A percentile compares a stretch with the other conserved stretches of the same genome.
Conservation (phyloP, 1,140 invertebrate genomes). For the Drepana arcuata region DNA sequence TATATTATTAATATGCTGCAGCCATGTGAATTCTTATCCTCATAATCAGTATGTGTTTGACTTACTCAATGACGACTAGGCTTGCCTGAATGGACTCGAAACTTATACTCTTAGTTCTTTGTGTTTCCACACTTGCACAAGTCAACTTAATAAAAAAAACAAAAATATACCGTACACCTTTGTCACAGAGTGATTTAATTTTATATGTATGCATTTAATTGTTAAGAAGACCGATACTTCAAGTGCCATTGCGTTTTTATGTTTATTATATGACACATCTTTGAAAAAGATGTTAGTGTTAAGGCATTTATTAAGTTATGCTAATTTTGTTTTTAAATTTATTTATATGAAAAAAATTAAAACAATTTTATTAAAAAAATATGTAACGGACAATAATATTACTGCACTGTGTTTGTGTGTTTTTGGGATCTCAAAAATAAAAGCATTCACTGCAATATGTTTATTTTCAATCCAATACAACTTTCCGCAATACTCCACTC, state of each 20-base stretch:
- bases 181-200: conserved; percentile 32
- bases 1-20: too few species aligned
- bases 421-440: conserved; percentile 70
- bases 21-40: too few species aligned
- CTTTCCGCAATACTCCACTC: too few species aligned
- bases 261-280: conserved; percentile 15
- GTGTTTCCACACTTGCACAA: conserved; percentile 32
- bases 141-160: conserved; percentile 33
- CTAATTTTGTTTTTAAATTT: conserved; percentile 16
- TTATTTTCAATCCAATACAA: too few species aligned
- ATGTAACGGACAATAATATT: conserved; percentile 21
- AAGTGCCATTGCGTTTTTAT: conserved; percentile 39
- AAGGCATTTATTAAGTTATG: conserved; percentile 8
- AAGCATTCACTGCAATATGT: conserved; percentile 43
- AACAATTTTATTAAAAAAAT: conserved; percentile 19
- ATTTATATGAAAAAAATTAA: conserved; percentile 13
- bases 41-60: too few species aligned
- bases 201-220: conserved; percentile 11
- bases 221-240: conserved; percentile 43
- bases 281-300: conserved; percentile 15
- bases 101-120: conserved; percentile 8
- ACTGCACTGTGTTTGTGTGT: conserved; percentile 64
- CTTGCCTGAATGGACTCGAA: conserved; percentile 26
- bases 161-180: conserved; percentile 27
- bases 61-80: conserved; percentile 40